These are phyloP conservation scores for Ophion ventricosus DNA, from an alignment of 2,888 invertebrate species.

Conservation along the genomic window DNA sequence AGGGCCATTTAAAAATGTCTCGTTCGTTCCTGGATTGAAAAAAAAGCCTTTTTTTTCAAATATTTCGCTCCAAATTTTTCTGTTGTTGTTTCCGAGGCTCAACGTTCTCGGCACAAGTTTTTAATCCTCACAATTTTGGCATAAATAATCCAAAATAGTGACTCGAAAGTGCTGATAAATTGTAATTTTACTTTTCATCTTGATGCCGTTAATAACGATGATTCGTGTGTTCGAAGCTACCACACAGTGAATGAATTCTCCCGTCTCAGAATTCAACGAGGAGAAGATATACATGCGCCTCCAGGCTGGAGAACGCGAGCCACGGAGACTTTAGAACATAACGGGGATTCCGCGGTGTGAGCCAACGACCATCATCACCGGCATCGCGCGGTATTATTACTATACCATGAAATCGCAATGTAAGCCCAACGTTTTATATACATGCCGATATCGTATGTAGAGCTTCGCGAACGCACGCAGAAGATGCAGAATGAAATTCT, in stretches of 20 bases:
- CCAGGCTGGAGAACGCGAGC: constrained; percentile 36
- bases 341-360: constrained; percentile 65
- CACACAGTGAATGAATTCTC: constrained; percentile 16
- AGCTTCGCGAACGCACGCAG: background rate
- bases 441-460: constrained; percentile 16
- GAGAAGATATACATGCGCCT: constrained; percentile 22
- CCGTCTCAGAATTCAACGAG: constrained; percentile 30
- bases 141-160: background rate
- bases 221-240: constrained; percentile 12
- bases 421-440: constrained; percentile 17
- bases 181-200: constrained; percentile 36
- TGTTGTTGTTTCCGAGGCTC: too few relatives aligned
- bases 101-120: background rate
- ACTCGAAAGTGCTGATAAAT: background rate
- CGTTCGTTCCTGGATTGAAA: too few relatives aligned
- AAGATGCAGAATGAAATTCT: background rate
- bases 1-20: too few relatives aligned
- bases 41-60: too few relatives aligned
- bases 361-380: constrained; percentile 55
- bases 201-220: constrained; percentile 18
- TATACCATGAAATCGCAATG: constrained; percentile 33
- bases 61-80: too few relatives aligned
- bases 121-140: background rate
- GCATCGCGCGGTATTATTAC: constrained; percentile 35
- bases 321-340: constrained; percentile 63